Percentiles rank a stretch among this genome's conserved stretches.
Conservation (phyloP, 2,113 vertebrate genomes). For the Theristicus caerulescens region DNA sequence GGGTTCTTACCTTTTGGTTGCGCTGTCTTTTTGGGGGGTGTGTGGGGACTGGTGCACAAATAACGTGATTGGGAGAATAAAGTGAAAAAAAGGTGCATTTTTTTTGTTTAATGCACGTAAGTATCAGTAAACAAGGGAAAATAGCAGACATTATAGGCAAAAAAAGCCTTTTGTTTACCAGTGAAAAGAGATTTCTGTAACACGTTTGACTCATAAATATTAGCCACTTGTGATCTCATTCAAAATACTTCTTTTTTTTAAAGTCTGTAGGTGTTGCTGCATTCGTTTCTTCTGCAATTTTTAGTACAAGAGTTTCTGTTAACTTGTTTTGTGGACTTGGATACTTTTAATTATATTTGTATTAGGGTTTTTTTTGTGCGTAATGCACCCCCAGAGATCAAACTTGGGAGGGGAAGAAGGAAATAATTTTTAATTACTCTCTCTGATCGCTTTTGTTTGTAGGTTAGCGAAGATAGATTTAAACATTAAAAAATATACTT, state of each 20-base stretch:
- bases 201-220: background rate
- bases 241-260: background rate
- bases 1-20: background rate
- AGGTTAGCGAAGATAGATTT: background rate
- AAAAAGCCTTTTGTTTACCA: background rate
- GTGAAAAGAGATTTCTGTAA: background rate
- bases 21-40: background rate
- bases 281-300: background rate
- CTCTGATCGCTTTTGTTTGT: background rate
- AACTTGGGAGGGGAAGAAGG: background rate
- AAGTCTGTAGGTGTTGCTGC: background rate
- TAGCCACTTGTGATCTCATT: background rate
- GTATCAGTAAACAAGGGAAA: background rate
- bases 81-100: background rate
- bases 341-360: background rate
- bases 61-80: background rate
- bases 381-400: background rate
- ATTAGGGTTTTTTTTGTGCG: background rate
- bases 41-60: background rate
- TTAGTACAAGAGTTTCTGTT: background rate
- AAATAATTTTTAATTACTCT: background rate
- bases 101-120: fast-evolving
- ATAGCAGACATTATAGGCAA: background rate
- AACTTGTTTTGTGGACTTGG: background rate
- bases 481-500: background rate